phyloP scores from a whole-genome alignment of 30 jellyfish, hydroid and myxozoan genomes.

The Euphysa ruthae region DNA sequence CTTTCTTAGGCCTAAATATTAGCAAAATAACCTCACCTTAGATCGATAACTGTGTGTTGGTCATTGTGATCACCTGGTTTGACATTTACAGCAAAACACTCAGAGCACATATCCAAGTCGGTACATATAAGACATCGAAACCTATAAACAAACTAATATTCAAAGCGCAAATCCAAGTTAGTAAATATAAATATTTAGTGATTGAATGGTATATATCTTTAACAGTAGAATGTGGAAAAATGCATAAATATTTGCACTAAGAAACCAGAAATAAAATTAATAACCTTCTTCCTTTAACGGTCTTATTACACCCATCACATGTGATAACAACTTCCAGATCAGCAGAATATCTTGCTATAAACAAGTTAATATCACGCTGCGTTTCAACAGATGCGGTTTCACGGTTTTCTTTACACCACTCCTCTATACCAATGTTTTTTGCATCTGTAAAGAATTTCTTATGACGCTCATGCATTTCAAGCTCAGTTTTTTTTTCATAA shows the following conservation, averaged over 20 bases:
- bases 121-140: constrained; percentile 66
- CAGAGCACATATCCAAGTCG: constrained; percentile 75
- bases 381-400: constrained; percentile 49
- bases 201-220: not conserved
- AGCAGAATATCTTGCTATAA: constrained; percentile 79
- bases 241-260: not conserved
- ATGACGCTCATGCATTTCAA: constrained; percentile 72
- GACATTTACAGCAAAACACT: constrained; percentile 43
- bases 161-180: constrained; percentile 71
- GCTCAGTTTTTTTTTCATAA: constrained; percentile 46
- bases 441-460: constrained; percentile 54
- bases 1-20: too few species aligned
- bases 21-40: constrained; percentile 34
- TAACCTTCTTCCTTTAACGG: constrained; percentile 7
- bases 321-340: constrained; percentile 65
- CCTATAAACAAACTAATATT: constrained; percentile 38
- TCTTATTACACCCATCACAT: constrained; percentile 79
- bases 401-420: constrained; percentile 58
- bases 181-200: constrained; percentile 26
- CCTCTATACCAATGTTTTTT: constrained; percentile 23
- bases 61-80: constrained; percentile 61
- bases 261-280: not conserved
- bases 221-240: not conserved
- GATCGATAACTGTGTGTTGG: constrained; percentile 63
- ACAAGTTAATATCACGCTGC: constrained; percentile 69